Evolutionary conservation across 2,113 vertebrate species (phyloP).

Genomic region (Ramphastos sulfuratus): DNA sequence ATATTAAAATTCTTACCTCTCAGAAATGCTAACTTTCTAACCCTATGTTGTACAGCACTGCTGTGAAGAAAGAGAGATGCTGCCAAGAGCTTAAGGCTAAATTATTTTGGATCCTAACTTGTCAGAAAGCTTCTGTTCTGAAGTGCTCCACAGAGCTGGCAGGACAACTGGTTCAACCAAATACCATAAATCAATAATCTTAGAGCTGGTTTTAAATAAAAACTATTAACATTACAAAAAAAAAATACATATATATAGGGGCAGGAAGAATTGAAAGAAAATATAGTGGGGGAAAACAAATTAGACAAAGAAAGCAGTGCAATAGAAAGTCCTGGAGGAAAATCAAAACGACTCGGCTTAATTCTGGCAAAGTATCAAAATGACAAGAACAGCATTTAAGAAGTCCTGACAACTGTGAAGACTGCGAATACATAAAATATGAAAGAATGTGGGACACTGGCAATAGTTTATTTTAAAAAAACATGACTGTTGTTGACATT

Average conservation of each 20-base stretch:
- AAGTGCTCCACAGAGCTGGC: slow-evolving; percentile 35
- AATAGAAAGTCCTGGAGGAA: slow-evolving; percentile 14
- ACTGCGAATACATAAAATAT: slow-evolving; percentile 27
- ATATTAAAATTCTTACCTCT: slow-evolving; percentile 2
- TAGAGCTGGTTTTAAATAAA: slow-evolving; percentile 40
- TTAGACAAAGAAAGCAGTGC: neutral
- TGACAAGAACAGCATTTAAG: slow-evolving; percentile 1
- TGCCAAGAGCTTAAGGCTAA: slow-evolving; percentile 49
- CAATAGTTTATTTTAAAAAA: slow-evolving; percentile 29
- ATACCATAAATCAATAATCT: slow-evolving; percentile 56
- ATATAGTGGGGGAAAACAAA: neutral
- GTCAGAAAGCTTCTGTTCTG: slow-evolving; percentile 50
- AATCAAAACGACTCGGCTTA: slow-evolving; percentile 5
- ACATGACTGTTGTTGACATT: neutral
- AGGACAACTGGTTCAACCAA: neutral
- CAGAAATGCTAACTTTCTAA: slow-evolving; percentile 3
- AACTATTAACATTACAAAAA: slow-evolving; percentile 35
- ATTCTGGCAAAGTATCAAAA: slow-evolving; percentile 53
- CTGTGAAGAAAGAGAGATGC: slow-evolving; percentile 19
- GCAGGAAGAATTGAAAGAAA: neutral
- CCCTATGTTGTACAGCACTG: neutral
- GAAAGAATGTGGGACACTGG: neutral
- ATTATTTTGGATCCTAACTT: slow-evolving; percentile 51
- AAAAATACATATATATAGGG: neutral
- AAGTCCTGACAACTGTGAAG: slow-evolving; percentile 24